Evolutionary conservation across 1,140 invertebrate genomes (phyloP).

Genomic region (Drosophila auraria): DNA sequence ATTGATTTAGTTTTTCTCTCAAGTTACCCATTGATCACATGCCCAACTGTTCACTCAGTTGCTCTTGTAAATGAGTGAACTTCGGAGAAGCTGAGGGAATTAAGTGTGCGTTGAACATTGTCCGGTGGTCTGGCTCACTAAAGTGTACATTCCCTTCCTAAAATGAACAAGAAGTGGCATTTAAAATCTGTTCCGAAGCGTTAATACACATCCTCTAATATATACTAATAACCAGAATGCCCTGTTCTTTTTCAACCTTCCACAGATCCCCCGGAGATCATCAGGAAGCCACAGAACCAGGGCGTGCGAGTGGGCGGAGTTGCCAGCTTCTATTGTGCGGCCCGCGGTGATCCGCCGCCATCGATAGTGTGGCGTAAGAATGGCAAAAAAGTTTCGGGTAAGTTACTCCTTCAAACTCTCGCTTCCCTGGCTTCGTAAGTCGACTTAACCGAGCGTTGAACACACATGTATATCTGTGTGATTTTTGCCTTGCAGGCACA

Average conservation of each 20-base stretch:
- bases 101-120: too few species aligned
- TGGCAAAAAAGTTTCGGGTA: slow-evolving; percentile 92
- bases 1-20: background rate
- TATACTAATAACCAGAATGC: slow-evolving; percentile 38
- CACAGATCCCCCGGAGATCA: slow-evolving; percentile 96
- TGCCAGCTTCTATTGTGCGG: slow-evolving; percentile 97
- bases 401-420: slow-evolving; percentile 65
- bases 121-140: background rate
- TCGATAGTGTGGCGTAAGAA: slow-evolving; percentile 96
- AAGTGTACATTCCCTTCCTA: background rate
- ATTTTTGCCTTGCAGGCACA: slow-evolving; percentile 85
- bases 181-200: background rate
- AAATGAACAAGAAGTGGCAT: background rate
- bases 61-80: background rate
- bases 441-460: slow-evolving; percentile 35
- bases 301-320: slow-evolving; percentile 95
- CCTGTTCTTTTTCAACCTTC: slow-evolving; percentile 81
- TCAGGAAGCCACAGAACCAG: slow-evolving; percentile 93
- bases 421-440: slow-evolving; percentile 19
- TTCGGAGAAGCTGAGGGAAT: too few species aligned
- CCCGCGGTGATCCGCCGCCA: slow-evolving; percentile 94
- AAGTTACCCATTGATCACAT: too few species aligned
- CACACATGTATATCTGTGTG: background rate
- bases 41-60: background rate
- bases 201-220: slow-evolving; percentile 1